A percentile compares a stretch with the other conserved stretches of the same genome.
phyloP scores from a whole-genome alignment of 1,140 invertebrate genomes.

The Drosophila subpulchrella region DNA sequence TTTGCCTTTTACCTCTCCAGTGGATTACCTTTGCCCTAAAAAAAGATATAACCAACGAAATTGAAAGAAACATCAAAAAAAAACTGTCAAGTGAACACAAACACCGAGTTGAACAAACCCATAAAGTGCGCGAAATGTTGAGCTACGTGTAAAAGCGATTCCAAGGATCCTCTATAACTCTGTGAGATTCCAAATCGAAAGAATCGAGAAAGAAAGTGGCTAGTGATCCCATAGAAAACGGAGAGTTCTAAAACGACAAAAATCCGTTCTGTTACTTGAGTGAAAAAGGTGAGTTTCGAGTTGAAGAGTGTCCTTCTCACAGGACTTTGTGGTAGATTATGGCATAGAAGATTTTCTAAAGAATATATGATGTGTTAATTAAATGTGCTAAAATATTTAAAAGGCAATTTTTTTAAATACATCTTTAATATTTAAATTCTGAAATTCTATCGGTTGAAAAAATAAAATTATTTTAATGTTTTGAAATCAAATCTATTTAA shows the following conservation, averaged over 20 bases:
- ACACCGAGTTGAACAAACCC: constrained; percentile 35
- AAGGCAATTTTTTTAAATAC: constrained; percentile 1
- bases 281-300: constrained; percentile 72
- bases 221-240: constrained; percentile 48
- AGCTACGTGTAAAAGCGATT: constrained; percentile 42
- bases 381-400: constrained; percentile 11
- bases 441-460: too few species aligned
- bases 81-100: constrained; percentile 47
- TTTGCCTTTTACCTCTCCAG: constrained; percentile 41
- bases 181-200: constrained; percentile 39
- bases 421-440: too few species aligned
- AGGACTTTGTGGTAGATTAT: background rate
- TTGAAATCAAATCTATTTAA: too few species aligned
- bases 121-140: constrained; percentile 70
- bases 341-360: background rate
- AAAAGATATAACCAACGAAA: constrained; percentile 25
- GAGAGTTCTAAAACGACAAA: constrained; percentile 44
- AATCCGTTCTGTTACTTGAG: constrained; percentile 55
- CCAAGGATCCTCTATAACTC: constrained; percentile 63
- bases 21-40: constrained; percentile 49
- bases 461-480: too few species aligned
- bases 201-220: constrained; percentile 39
- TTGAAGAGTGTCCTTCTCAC: constrained; percentile 30
- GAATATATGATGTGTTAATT: background rate
- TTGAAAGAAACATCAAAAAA: constrained; percentile 4